Evolutionary conservation across 2,113 vertebrate genomes (phyloP).

Genomic region (Epinephelus fuscoguttatus): DNA sequence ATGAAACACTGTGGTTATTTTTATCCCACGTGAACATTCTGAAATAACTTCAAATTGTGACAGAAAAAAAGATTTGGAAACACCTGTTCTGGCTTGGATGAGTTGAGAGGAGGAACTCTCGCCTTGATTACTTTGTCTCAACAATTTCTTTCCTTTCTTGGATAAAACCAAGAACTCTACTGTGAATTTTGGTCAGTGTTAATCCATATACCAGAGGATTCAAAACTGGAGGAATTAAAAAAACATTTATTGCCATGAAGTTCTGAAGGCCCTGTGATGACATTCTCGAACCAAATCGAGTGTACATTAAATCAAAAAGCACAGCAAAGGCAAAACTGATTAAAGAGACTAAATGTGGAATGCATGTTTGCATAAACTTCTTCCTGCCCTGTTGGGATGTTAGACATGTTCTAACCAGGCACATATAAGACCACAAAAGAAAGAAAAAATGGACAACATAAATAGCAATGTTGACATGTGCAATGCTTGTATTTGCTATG

Average conservation of each 20-base stretch:
- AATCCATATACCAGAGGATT: slow-evolving; percentile 25
- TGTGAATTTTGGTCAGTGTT: background rate
- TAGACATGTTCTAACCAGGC: background rate
- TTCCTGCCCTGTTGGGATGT: background rate
- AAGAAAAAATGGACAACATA: too few relatives aligned
- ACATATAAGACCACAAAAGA: slow-evolving; percentile 8
- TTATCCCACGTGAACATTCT: background rate
- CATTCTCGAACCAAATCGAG: background rate
- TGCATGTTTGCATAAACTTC: slow-evolving; percentile 39
- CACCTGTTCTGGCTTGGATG: too few relatives aligned
- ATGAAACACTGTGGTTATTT: background rate
- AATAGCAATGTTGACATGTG: background rate
- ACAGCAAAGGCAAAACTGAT: fast-evolving
- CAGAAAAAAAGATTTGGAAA: too few relatives aligned
- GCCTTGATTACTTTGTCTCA: too few relatives aligned
- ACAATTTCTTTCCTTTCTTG: too few relatives aligned
- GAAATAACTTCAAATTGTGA: too few relatives aligned
- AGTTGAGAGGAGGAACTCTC: background rate
- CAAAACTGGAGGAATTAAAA: slow-evolving; percentile 12
- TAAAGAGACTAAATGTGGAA: slow-evolving; percentile 35
- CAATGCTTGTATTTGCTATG: background rate
- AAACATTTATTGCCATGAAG: slow-evolving; percentile 25
- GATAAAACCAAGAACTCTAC: too few relatives aligned
- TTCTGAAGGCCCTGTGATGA: slow-evolving; percentile 6
- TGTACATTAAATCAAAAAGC: slow-evolving; percentile 31